Evolutionary conservation across 1,140 invertebrate genomes (phyloP).

Genomic region (Mactra quadrangularis): DNA sequence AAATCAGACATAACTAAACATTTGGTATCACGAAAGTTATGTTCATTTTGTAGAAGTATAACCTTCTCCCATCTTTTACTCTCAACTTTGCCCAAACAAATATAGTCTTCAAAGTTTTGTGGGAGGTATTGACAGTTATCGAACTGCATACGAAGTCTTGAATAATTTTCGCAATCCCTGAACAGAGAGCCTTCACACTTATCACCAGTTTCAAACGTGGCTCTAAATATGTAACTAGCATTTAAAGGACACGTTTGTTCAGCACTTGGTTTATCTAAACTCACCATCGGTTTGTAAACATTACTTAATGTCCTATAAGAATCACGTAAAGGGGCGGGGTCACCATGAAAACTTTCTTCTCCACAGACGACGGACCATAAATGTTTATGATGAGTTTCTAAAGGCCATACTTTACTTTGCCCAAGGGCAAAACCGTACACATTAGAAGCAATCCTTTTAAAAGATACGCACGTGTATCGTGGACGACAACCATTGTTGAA

Average conservation of each 20-base stretch:
- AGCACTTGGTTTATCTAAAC: slow-evolving; percentile 8
- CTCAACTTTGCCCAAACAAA: slow-evolving; percentile 64
- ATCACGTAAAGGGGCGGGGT: slow-evolving; percentile 69
- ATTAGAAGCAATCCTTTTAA: slow-evolving; percentile 61
- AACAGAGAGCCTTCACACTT: slow-evolving; percentile 67
- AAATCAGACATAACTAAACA: slow-evolving; percentile 70
- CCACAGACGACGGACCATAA: slow-evolving; percentile 62
- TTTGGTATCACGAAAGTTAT: slow-evolving; percentile 44
- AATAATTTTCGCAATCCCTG: slow-evolving; percentile 65
- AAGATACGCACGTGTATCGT: slow-evolving; percentile 69
- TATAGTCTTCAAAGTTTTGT: slow-evolving; percentile 57
- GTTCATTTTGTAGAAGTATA: slow-evolving; percentile 67
- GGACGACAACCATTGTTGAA: slow-evolving; percentile 73
- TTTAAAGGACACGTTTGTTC: slow-evolving; percentile 62
- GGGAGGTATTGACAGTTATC: slow-evolving; percentile 30
- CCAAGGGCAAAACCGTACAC: slow-evolving; percentile 65
- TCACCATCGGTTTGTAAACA: slow-evolving; percentile 69
- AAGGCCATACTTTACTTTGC: slow-evolving; percentile 69
- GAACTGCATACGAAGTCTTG: slow-evolving; percentile 65
- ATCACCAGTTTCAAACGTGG: slow-evolving; percentile 62
- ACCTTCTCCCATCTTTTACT: slow-evolving; percentile 72
- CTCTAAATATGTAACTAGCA: slow-evolving; percentile 63
- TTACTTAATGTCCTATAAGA: slow-evolving; percentile 64
- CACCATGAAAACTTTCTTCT: slow-evolving; percentile 60
- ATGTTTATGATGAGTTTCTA: slow-evolving; percentile 32